Percentiles rank a stretch among this genome's conserved stretches.
phyloP scores from a whole-genome alignment of 1,140 invertebrate species.

The Trichonephila clavipes region DNA sequence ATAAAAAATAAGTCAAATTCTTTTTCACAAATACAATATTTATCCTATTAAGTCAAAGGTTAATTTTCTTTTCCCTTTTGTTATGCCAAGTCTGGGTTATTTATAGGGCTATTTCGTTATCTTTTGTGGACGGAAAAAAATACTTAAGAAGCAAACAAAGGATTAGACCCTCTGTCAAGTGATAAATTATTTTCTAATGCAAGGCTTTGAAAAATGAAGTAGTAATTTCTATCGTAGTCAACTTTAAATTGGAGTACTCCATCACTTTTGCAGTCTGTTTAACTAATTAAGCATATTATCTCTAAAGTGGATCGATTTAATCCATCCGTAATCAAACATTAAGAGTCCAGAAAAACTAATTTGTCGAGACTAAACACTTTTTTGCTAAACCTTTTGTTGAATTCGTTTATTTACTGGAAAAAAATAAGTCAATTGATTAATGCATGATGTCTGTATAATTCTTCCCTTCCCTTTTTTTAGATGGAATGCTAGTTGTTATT shows the following conservation, averaged over 20 bases:
- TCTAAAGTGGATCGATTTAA: not conserved
- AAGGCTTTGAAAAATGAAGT: slow-evolving; percentile 29
- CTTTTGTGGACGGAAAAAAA: slow-evolving; percentile 7
- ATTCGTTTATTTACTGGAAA: no score
- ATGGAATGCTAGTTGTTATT: no score
- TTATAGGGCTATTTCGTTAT: slow-evolving; percentile 37
- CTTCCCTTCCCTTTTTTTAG: no score
- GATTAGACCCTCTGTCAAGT: not conserved
- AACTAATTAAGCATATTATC: slow-evolving; percentile 23
- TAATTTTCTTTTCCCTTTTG: slow-evolving; percentile 38
- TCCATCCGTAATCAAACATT: not conserved
- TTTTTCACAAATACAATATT: not conserved
- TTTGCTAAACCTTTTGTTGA: no score
- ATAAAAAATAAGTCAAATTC: not conserved
- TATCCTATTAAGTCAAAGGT: slow-evolving; percentile 18
- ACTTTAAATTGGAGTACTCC: not conserved
- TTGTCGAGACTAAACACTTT: no score
- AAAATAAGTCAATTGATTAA: no score
- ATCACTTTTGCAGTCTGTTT: not conserved
- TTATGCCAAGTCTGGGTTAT: not conserved
- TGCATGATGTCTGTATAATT: no score
- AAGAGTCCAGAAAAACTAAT: no score
- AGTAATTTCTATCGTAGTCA: slow-evolving; percentile 16
- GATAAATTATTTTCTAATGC: slow-evolving; percentile 19
- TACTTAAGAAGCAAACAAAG: slow-evolving; percentile 1